phyloP scores from a whole-genome alignment of 2,113 vertebrate genomes.

The Hepsetus odoe region DNA sequence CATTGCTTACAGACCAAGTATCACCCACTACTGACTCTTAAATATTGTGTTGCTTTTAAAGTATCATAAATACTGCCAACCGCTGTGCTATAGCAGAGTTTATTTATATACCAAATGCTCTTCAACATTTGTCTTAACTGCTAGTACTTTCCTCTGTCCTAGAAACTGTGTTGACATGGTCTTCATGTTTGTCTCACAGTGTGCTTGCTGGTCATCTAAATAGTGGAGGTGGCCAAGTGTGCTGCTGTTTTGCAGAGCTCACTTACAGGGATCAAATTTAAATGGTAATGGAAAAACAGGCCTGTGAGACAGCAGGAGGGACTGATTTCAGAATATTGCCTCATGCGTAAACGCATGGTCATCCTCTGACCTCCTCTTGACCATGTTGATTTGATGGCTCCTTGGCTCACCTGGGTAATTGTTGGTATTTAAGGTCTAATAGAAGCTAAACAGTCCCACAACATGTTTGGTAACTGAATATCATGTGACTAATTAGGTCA shows the following conservation, averaged over 20 bases:
- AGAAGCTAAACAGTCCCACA: background rate
- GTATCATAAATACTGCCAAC: too few species aligned
- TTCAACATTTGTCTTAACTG: background rate
- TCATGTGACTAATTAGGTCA: constrained; percentile 3
- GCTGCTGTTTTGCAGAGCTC: constrained; percentile 65
- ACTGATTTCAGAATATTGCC: background rate
- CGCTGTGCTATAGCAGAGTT: too few species aligned
- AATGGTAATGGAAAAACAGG: constrained; percentile 38
- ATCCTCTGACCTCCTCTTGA: background rate
- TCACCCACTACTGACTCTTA: background rate
- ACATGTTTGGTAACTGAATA: background rate
- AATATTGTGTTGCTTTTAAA: background rate
- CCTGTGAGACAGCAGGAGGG: constrained; percentile 2
- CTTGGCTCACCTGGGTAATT: background rate
- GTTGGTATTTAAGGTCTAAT: background rate
- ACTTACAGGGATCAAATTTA: constrained; percentile 66
- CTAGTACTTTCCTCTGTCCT: too few species aligned
- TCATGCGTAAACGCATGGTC: background rate
- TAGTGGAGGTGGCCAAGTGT: constrained; percentile 30
- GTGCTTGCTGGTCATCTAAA: constrained; percentile 23
- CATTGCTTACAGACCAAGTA: too few species aligned
- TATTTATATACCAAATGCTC: too few species aligned
- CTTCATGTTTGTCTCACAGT: constrained; percentile 20
- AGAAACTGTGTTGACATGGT: constrained; percentile 1
- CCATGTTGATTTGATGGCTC: background rate